Conservation (phyloP, 2,113 vertebrate species). For the Oxygymnocypris stewartii region DNA sequence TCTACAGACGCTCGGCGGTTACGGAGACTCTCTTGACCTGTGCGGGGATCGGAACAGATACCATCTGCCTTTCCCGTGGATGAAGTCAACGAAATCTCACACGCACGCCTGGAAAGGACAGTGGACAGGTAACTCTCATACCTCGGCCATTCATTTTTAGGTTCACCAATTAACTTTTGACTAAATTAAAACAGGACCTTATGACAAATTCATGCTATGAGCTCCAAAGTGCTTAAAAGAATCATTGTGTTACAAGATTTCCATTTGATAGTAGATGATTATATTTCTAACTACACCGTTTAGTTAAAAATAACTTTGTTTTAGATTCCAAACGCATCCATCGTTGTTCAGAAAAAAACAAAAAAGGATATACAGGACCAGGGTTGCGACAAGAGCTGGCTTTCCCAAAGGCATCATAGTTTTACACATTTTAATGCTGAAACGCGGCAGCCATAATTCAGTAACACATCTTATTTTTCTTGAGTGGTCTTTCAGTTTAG, state of each 20-base stretch:
- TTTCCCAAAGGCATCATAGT: not conserved
- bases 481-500: not conserved
- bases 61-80: slow-evolving; percentile 94
- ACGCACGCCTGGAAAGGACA: slow-evolving; percentile 90
- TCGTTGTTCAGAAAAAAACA: not conserved
- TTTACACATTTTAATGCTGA: not conserved
- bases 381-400: not conserved
- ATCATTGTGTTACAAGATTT: not conserved
- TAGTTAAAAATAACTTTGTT: not conserved
- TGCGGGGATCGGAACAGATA: slow-evolving; percentile 79
- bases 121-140: slow-evolving; percentile 84
- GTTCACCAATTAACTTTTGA: not conserved
- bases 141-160: slow-evolving; percentile 30
- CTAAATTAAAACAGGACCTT: not conserved
- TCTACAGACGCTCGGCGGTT: slow-evolving; percentile 76
- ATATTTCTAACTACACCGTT: not conserved
- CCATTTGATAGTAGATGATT: not conserved
- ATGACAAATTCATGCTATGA: not conserved
- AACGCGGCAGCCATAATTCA: not conserved
- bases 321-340: not conserved
- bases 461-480: not conserved
- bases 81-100: slow-evolving; percentile 97
- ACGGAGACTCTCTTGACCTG: slow-evolving; percentile 73
- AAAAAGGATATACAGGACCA: not conserved
- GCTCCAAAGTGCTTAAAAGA: not conserved